Evolutionary conservation across 2,888 invertebrate genomes (phyloP).

Genomic region (Drosophila emarginata): DNA sequence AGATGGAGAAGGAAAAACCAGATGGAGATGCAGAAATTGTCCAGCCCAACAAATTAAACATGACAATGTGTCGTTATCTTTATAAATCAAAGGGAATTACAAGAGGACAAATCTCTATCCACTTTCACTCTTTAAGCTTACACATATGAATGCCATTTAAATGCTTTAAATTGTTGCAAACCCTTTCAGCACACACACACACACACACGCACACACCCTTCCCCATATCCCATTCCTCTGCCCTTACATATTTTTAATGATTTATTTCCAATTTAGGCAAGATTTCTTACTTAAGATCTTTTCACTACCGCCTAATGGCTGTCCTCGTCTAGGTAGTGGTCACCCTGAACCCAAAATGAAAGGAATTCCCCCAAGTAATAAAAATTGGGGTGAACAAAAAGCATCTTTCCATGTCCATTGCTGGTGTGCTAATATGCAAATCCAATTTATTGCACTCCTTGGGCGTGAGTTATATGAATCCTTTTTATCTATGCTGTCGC

Average conservation of each 20-base stretch:
- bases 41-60: slow-evolving; percentile 61
- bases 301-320: slow-evolving; percentile 61
- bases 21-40: neutral
- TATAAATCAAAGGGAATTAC: slow-evolving; percentile 80
- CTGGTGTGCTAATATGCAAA: slow-evolving; percentile 77
- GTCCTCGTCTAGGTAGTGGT: slow-evolving; percentile 35
- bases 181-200: slow-evolving; percentile 37
- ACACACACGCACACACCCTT: slow-evolving; percentile 15
- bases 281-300: slow-evolving; percentile 70
- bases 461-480: slow-evolving; percentile 63
- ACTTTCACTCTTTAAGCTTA: neutral
- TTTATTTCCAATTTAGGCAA: slow-evolving; percentile 79
- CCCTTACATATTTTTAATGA: slow-evolving; percentile 76
- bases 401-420: slow-evolving; percentile 21
- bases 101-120: slow-evolving; percentile 29
- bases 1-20: slow-evolving; percentile 26
- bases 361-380: slow-evolving; percentile 31
- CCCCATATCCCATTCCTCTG: neutral
- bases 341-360: slow-evolving; percentile 19
- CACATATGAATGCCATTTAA: slow-evolving; percentile 36
- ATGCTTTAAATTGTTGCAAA: slow-evolving; percentile 55
- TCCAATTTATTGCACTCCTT: slow-evolving; percentile 75
- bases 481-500: slow-evolving; percentile 73
- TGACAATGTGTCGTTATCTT: slow-evolving; percentile 69
- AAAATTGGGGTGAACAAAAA: neutral